Evolutionary conservation across 2,797 vertebrate genomes (phyloP), one percentile per base, ranked within the genome.

Genomic region (Centroberyx gerrardi): DNA sequence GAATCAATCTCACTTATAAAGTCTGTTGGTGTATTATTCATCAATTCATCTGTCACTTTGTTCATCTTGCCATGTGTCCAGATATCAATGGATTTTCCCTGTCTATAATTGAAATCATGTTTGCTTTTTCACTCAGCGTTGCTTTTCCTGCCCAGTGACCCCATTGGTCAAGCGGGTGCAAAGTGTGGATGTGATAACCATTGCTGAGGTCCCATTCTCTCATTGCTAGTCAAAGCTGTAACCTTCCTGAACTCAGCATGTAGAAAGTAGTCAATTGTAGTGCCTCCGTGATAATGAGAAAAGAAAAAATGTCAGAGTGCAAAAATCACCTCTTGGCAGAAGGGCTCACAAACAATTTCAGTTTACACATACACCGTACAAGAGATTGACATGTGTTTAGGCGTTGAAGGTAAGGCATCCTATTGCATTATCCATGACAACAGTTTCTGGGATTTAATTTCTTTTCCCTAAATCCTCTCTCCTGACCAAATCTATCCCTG

Each of bases 1-100:
- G 67, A 76, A 92, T 93, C 93, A 87, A 90, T 92, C 83, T 83
- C 76, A 78, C 86, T 90, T 79, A 84, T 82, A 22, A 85, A 89
- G 86, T 90, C 85, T 56, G 71, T 86, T 75, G 68, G 86, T 92
- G 90, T 88, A 87, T 93, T 92, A 93, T 93, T 92, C 82, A 94
- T 91, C 76, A 79, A 52, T 82, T 81, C 84, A 82, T 87, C 89
- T 74, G 82, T 84, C 81, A 86, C 78, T 87, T 82, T 87, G 81
- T 88, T 88, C 81, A 86, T 90, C 62, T 62, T 33, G 68, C 79
- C 80, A 74, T 44, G 65, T 82, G 84, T 85, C 72, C 71, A 40
- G 13, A 62, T 80, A 88, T 92, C 80, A 88, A 89, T 90, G 80
- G 72, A 36, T 38, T 74, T 72, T 61, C 40, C 55, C 64, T 70